Conservation (phyloP, 2,888 invertebrate genomes). For the Drosophila percnosoma region DNA sequence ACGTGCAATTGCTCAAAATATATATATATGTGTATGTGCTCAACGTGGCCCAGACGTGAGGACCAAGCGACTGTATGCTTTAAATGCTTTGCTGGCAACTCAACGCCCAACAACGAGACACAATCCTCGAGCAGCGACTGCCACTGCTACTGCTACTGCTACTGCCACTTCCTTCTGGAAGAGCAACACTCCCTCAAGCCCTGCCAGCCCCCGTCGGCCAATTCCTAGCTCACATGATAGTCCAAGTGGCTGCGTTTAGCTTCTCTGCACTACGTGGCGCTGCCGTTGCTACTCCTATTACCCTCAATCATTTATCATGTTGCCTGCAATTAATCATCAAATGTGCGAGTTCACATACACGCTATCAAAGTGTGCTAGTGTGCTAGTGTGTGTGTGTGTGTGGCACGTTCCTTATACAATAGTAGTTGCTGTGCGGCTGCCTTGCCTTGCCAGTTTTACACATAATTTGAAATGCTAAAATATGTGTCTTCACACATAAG, state of each 20-base stretch:
- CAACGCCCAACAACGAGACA: slow-evolving; percentile 11
- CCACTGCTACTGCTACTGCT: neutral
- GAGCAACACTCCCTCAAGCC: neutral
- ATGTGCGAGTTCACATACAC: slow-evolving; percentile 54
- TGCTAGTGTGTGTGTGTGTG: slow-evolving; percentile 10
- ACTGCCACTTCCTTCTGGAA: slow-evolving; percentile 6
- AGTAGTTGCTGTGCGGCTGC: slow-evolving; percentile 35
- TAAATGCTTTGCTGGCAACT: slow-evolving; percentile 56
- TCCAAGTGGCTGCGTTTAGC: slow-evolving; percentile 4
- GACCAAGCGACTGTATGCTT: slow-evolving; percentile 50
- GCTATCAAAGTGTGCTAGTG: slow-evolving; percentile 23
- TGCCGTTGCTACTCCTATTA: slow-evolving; percentile 71
- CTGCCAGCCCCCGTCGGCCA: neutral
- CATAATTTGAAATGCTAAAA: slow-evolving; percentile 47
- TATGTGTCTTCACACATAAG: slow-evolving; percentile 23
- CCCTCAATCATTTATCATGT: slow-evolving; percentile 82
- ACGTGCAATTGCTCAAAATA: slow-evolving; percentile 75
- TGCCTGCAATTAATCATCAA: slow-evolving; percentile 83
- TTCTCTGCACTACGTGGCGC: slow-evolving; percentile 29
- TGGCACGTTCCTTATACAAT: slow-evolving; percentile 31
- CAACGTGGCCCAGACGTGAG: slow-evolving; percentile 59
- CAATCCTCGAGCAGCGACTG: slow-evolving; percentile 15
- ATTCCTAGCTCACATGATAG: slow-evolving; percentile 2
- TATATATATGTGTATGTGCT: slow-evolving; percentile 19
- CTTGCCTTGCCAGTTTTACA: slow-evolving; percentile 42